phyloP scores from a whole-genome alignment of 1,140 invertebrate genomes.

The Oreohelix idahoensis region DNA sequence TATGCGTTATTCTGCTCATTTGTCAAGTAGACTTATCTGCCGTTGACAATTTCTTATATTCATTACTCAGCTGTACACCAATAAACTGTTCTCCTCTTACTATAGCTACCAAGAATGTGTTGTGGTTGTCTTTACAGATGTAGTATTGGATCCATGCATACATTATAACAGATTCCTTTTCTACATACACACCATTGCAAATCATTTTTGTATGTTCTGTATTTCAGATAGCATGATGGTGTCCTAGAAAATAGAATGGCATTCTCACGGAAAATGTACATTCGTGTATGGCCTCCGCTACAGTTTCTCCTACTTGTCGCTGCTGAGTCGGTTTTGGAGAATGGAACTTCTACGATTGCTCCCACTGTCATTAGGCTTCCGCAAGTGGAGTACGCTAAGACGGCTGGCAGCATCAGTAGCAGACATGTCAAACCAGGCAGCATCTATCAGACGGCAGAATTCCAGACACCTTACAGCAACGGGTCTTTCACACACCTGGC shows the following conservation, averaged over 20 bases:
- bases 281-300: not conserved
- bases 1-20: no score
- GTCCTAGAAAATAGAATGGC: not conserved
- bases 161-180: no score
- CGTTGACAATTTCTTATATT: no score
- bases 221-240: slow-evolving; percentile 5
- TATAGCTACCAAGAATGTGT: no score
- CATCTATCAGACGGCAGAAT: not conserved
- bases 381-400: not conserved
- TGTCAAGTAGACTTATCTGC: no score
- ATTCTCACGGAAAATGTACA: not conserved
- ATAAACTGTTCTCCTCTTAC: no score
- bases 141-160: no score
- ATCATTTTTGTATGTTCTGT: not conserved
- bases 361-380: not conserved
- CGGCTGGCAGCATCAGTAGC: not conserved
- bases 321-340: not conserved
- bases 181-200: no score
- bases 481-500: not conserved
- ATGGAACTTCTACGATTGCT: not conserved
- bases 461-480: not conserved
- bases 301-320: not conserved
- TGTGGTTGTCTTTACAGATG: no score
- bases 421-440: not conserved
- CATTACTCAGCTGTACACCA: no score